Conservation (phyloP, 2,797 vertebrate genomes). For the Phyllotis vaccarum region DNA sequence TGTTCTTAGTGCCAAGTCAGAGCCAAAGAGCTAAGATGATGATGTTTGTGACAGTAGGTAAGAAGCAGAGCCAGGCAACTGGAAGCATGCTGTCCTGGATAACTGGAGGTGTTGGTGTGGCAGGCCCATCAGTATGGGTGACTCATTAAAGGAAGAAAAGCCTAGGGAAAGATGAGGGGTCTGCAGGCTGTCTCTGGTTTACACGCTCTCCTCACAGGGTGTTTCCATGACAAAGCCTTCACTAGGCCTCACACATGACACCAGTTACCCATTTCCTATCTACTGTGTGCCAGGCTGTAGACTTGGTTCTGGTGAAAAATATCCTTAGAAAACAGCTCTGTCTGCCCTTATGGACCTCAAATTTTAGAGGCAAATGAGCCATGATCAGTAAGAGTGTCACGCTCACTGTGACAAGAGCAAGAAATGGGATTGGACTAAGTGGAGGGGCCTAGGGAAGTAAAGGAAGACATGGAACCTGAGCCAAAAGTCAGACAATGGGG, state of each 20-base stretch:
- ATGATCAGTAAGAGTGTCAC: not conserved
- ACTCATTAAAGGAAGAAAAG: not conserved
- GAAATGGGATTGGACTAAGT: not conserved
- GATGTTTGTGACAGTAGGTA: not conserved
- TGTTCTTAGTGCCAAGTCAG: not conserved
- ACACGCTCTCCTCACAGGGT: rapidly evolving
- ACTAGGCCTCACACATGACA: not conserved
- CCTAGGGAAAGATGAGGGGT: not conserved
- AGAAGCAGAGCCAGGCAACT: not conserved
- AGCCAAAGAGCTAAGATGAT: not conserved
- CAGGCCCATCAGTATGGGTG: not conserved
- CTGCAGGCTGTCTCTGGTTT: not conserved
- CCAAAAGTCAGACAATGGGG: not conserved
- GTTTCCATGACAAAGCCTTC: too few species aligned
- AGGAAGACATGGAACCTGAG: not conserved
- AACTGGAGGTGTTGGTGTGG: not conserved
- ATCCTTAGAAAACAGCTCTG: not conserved
- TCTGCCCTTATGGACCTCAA: not conserved
- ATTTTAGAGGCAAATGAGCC: not conserved
- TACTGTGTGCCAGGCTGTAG: not conserved
- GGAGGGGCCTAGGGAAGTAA: not conserved
- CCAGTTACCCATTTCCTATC: too few species aligned
- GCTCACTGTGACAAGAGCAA: not conserved
- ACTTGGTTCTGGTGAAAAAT: not conserved
- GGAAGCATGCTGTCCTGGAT: not conserved